phyloP scores from a whole-genome alignment of 2,797 vertebrate genomes.

The Halcyon badia region DNA sequence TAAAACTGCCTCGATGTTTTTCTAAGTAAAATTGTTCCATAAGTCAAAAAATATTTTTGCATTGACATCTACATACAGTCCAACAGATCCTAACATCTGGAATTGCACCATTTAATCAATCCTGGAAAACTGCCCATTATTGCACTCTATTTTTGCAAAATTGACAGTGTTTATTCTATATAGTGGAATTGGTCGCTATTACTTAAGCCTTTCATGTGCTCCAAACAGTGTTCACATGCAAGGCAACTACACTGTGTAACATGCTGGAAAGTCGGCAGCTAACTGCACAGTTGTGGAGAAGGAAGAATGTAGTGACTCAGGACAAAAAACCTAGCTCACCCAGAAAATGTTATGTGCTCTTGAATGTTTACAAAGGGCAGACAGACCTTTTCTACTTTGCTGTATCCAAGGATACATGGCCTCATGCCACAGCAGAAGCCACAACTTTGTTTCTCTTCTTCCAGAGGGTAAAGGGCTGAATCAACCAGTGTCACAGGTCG shows the following conservation, averaged over 20 bases:
- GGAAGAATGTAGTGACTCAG: background rate
- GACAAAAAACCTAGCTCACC: slow-evolving; percentile 9
- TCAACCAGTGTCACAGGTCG: background rate
- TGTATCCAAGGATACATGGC: background rate
- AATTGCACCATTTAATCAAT: background rate
- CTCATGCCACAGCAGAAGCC: background rate
- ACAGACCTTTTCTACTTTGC: background rate
- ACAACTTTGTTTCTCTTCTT: background rate
- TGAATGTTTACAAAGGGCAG: background rate
- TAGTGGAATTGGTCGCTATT: background rate
- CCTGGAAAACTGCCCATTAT: background rate
- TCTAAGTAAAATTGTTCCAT: background rate
- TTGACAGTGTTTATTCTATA: background rate
- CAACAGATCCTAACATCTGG: background rate
- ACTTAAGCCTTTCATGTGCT: background rate
- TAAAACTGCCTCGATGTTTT: background rate
- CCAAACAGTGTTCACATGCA: background rate
- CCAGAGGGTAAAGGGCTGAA: background rate
- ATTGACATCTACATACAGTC: background rate
- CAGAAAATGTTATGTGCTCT: background rate
- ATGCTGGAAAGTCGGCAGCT: background rate
- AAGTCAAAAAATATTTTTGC: background rate
- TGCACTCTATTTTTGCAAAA: background rate
- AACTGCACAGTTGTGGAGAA: background rate
- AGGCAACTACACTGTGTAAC: background rate